phyloP scores from a whole-genome alignment of 2,113 vertebrate genomes.

The Pholis gunnellus region DNA sequence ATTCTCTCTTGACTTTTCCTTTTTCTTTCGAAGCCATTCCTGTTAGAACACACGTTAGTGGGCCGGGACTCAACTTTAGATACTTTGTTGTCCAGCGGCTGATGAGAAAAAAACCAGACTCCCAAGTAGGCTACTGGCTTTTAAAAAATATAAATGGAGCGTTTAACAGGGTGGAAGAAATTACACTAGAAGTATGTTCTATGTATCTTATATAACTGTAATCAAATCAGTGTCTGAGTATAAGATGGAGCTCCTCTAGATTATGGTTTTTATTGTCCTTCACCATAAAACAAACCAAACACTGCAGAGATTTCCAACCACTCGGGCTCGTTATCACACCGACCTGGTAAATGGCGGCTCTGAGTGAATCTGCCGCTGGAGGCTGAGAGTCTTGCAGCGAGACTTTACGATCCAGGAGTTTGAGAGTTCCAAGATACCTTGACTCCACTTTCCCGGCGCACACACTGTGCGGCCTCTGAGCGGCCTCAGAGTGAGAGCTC shows the following conservation, averaged over 20 bases:
- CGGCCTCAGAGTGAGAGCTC: slow-evolving; percentile 52
- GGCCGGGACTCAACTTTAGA: background rate
- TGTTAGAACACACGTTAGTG: slow-evolving; percentile 56
- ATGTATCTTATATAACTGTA: background rate
- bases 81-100: background rate
- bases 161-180: background rate
- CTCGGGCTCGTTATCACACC: slow-evolving; percentile 1
- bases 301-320: background rate
- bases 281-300: background rate
- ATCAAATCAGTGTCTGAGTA: background rate
- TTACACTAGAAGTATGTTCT: background rate
- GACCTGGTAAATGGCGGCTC: slow-evolving; percentile 95
- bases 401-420: slow-evolving; percentile 86
- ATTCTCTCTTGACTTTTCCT: slow-evolving; percentile 79
- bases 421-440: slow-evolving; percentile 89
- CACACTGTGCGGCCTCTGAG: slow-evolving; percentile 57
- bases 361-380: slow-evolving; percentile 84
- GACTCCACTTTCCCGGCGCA: slow-evolving; percentile 78
- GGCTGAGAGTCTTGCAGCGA: slow-evolving; percentile 78
- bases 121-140: background rate
- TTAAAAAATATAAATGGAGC: background rate
- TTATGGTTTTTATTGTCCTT: no score
- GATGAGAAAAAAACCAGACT: background rate
- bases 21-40: slow-evolving; percentile 95
- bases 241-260: background rate